phyloP scores from a whole-genome alignment of 2,113 vertebrate genomes.

The Papio anubis region DNA sequence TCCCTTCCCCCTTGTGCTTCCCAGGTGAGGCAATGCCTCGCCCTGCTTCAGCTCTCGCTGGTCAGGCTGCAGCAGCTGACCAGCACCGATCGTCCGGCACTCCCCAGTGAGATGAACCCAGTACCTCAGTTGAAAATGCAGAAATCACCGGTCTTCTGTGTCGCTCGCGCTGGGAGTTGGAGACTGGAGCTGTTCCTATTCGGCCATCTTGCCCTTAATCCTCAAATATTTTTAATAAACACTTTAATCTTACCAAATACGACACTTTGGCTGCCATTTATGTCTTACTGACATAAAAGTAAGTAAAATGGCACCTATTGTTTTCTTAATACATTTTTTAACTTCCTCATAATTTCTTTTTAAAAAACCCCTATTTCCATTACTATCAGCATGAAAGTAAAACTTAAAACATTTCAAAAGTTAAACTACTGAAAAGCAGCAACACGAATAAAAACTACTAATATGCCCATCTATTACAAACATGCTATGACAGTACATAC shows the following conservation, averaged over 20 bases:
- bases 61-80: too few species aligned
- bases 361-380: slow-evolving; percentile 16
- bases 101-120: too few species aligned
- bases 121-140: too few species aligned
- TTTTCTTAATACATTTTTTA: slow-evolving; percentile 7
- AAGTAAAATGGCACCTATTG: neutral
- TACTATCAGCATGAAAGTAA: slow-evolving; percentile 18
- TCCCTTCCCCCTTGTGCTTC: too few species aligned
- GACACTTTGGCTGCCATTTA: neutral
- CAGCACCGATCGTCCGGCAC: too few species aligned
- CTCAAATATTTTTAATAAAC: slow-evolving; percentile 47
- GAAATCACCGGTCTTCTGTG: too few species aligned
- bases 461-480: neutral
- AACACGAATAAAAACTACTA: neutral
- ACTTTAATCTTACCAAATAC: slow-evolving; percentile 24
- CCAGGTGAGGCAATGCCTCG: too few species aligned
- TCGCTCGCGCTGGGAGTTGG: too few species aligned
- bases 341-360: neutral
- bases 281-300: slow-evolving; percentile 47
- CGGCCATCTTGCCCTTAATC: too few species aligned
- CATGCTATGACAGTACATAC: slow-evolving; percentile 79
- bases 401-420: slow-evolving; percentile 41
- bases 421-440: slow-evolving; percentile 34
- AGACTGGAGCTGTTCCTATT: too few species aligned
- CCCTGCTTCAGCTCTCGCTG: too few species aligned